Evolutionary conservation across 2,113 vertebrate species (phyloP).

Genomic region (Poeciliopsis retropinna): DNA sequence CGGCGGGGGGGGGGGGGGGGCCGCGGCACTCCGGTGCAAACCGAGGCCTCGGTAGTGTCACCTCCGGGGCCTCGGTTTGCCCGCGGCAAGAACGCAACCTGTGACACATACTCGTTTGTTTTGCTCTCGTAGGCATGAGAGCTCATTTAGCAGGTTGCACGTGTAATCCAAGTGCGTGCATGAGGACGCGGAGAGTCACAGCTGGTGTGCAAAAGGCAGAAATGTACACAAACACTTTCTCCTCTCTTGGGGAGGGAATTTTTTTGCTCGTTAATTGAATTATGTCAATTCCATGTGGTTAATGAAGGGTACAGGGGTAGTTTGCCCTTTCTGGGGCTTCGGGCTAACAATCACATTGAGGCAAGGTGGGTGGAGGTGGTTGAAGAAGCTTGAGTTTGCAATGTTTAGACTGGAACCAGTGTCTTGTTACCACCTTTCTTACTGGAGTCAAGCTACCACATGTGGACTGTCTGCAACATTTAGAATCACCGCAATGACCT

Average conservation of each 20-base stretch:
- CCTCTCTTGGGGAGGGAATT: conserved; percentile 54
- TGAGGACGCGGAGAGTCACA: conserved; percentile 3
- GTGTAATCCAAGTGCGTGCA: conserved; percentile 6
- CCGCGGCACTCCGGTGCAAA: background rate
- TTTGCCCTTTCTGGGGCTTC: conserved; percentile 50
- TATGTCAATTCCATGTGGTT: conserved; percentile 74
- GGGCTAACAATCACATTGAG: conserved; percentile 65
- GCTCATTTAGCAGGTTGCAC: conserved; percentile 19
- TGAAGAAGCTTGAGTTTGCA: conserved; percentile 29
- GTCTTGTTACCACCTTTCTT: conserved; percentile 40
- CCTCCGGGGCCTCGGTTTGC: conserved; percentile 31
- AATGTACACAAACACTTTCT: conserved; percentile 39
- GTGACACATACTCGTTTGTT: conserved; percentile 30
- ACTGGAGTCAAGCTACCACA: conserved; percentile 22
- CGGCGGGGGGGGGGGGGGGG: conserved; percentile 2
- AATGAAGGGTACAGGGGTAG: conserved; percentile 55
- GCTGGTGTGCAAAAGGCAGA: conserved; percentile 36
- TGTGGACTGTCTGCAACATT: conserved; percentile 47
- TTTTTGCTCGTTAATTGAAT: conserved; percentile 71
- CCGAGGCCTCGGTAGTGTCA: conserved; percentile 2
- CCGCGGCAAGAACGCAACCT: conserved; percentile 68
- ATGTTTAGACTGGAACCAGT: conserved; percentile 25
- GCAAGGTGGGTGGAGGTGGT: conserved; percentile 3
- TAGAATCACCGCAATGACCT: conserved; percentile 28
- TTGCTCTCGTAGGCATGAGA: conserved; percentile 24